These are phyloP conservation scores for Paragorgia papillata DNA, from an alignment of 92 coral and sea anemone genomes.

Conservation along the genomic window DNA sequence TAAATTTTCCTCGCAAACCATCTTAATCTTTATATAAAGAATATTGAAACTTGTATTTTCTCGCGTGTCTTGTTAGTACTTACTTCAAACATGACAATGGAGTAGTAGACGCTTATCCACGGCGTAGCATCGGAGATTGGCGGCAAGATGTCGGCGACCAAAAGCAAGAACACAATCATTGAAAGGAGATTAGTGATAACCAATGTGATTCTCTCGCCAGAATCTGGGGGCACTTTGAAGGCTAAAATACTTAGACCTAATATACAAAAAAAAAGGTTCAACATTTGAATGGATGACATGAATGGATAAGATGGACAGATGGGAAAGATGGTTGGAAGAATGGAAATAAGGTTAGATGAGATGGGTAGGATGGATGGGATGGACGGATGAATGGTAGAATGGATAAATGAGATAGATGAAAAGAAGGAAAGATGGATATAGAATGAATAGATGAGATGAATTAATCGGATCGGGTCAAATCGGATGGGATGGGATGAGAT, in stretches of 20 bases:
- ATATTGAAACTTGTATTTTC: not conserved
- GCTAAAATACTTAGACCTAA: constrained; percentile 79
- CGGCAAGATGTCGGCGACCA: constrained; percentile 97
- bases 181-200: constrained; percentile 89
- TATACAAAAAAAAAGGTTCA: not conserved
- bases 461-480: no score
- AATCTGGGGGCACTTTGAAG: constrained; percentile 89
- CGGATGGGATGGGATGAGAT: no score
- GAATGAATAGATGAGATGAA: no score
- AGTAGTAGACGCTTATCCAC: constrained; percentile 77
- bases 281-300: not conserved
- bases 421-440: no score
- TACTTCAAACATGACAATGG: constrained; percentile 85
- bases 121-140: constrained; percentile 92
- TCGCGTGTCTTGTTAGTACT: not conserved
- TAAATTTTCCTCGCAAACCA: no score
- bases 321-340: no score
- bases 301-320: not conserved
- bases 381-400: no score
- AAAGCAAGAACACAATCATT: constrained; percentile 86
- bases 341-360: no score
- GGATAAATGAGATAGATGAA: no score
- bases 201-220: constrained; percentile 88
- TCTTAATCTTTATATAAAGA: not conserved
- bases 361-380: no score